Evolutionary conservation across 2,113 vertebrate species (phyloP).

Genomic region (Urocynchramus pylzowi): DNA sequence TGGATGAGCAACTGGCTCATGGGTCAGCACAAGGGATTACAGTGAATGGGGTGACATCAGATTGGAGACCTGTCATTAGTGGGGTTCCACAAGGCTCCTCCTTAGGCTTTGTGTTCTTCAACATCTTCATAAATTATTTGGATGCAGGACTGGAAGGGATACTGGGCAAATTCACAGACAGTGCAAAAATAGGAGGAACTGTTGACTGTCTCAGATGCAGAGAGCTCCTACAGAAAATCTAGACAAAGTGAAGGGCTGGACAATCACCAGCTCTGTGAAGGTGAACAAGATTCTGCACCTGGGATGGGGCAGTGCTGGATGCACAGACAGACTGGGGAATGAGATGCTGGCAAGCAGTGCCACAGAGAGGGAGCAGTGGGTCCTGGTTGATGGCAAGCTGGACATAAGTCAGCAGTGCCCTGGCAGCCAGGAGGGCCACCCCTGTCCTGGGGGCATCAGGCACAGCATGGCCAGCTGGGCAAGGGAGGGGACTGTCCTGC

Average conservation of each 20-base stretch:
- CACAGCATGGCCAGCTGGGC: fast-evolving
- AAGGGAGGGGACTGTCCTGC: background rate
- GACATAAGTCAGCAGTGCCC: background rate
- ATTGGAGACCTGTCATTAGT: too few species aligned
- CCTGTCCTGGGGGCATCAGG: background rate
- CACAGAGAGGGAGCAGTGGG: background rate
- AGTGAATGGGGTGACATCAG: background rate
- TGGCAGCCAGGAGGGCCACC: background rate
- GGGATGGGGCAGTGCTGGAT: background rate
- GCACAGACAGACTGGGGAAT: background rate
- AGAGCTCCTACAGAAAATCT: background rate
- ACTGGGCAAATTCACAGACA: background rate
- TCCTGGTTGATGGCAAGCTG: fast-evolving
- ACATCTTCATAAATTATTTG: background rate
- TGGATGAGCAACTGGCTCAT: background rate
- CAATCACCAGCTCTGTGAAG: background rate
- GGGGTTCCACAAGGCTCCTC: background rate
- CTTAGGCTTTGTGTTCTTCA: background rate
- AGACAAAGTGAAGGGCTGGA: background rate
- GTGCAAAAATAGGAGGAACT: background rate
- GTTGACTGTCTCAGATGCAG: background rate
- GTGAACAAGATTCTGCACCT: background rate
- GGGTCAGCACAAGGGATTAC: too few species aligned
- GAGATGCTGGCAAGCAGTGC: background rate
- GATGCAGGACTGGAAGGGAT: background rate